These are phyloP conservation scores for Pocillopora damicornis DNA, from an alignment of 64 coral and sea anemone species.

Conservation along the genomic window DNA sequence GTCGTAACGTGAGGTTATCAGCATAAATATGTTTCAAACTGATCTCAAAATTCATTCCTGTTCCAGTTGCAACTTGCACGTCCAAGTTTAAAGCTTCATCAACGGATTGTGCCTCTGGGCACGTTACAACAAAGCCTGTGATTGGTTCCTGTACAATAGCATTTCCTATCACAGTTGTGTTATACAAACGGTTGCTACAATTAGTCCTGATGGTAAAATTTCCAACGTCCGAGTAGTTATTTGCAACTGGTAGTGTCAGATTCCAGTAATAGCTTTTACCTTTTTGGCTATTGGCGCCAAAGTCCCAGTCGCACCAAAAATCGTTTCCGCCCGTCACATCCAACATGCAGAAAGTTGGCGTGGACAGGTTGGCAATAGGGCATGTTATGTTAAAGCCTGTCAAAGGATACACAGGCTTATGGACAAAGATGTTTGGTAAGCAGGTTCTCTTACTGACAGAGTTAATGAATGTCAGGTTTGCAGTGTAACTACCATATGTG, in stretches of 20 bases:
- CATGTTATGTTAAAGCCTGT: constrained; percentile 31
- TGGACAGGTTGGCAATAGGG: constrained; percentile 9
- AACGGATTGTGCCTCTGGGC: constrained; percentile 17
- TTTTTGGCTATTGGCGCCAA: constrained; percentile 40
- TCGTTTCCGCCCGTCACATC: constrained; percentile 56
- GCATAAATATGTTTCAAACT: constrained; percentile 3
- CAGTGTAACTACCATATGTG: constrained; percentile 7
- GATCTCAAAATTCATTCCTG: constrained; percentile 41
- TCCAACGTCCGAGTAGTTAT: constrained; percentile 18
- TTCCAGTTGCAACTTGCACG: constrained; percentile 18
- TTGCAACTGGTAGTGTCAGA: constrained; percentile 4
- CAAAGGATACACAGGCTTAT: constrained; percentile 71
- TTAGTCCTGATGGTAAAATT: constrained; percentile 35
- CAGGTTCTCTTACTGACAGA: constrained; percentile 40
- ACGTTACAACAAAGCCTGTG: background rate
- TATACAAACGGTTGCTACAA: constrained; percentile 65
- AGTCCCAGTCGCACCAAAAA: constrained; percentile 70
- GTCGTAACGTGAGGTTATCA: background rate
- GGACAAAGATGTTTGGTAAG: constrained; percentile 26
- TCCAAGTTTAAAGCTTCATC: background rate
- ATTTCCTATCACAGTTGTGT: background rate
- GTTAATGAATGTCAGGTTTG: constrained; percentile 59
- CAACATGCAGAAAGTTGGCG: constrained; percentile 39
- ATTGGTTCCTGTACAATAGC: constrained; percentile 56
- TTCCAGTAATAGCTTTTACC: constrained; percentile 41